A percentile compares a stretch with the other conserved stretches of the same genome.
Conservation (phyloP, 2,113 vertebrate genomes). For the Leiothrix lutea region DNA sequence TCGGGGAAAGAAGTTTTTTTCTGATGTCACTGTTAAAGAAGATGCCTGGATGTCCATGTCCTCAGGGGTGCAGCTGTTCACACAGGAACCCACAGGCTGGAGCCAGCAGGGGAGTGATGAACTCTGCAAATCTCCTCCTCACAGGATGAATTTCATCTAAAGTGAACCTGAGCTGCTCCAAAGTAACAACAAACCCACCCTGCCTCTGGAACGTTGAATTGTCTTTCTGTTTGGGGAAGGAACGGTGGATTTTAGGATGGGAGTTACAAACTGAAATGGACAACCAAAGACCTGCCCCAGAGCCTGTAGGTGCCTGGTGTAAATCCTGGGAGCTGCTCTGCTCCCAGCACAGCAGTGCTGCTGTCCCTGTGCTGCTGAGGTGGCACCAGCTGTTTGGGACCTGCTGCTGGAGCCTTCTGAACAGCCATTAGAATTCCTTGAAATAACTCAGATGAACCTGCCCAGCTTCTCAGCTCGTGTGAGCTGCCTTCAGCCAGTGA, state of each 20-base stretch:
- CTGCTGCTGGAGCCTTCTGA: not conserved
- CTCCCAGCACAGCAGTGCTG: not conserved
- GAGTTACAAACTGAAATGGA: not conserved
- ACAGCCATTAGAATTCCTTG: not conserved
- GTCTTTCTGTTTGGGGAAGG: not conserved
- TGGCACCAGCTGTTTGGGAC: not conserved
- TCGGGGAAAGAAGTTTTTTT: not conserved
- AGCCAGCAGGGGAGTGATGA: not conserved
- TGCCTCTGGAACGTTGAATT: not conserved
- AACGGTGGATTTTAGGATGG: not conserved
- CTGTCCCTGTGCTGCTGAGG: not conserved
- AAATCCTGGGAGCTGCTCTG: not conserved
- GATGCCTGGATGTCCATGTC: not conserved
- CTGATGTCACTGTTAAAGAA: not conserved
- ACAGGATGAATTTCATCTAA: not conserved
- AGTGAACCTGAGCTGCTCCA: not conserved
- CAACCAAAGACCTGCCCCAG: not conserved
- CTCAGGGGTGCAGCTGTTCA: not conserved
- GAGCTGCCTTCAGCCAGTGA: not conserved
- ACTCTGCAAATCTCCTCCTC: not conserved
- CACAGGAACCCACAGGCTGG: not conserved
- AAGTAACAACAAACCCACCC: not conserved
- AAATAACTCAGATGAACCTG: not conserved
- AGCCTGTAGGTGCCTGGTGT: not conserved
- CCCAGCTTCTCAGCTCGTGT: fast-evolving